phyloP scores from a whole-genome alignment of 1,140 invertebrate genomes.

The Drosophila repletoides region DNA sequence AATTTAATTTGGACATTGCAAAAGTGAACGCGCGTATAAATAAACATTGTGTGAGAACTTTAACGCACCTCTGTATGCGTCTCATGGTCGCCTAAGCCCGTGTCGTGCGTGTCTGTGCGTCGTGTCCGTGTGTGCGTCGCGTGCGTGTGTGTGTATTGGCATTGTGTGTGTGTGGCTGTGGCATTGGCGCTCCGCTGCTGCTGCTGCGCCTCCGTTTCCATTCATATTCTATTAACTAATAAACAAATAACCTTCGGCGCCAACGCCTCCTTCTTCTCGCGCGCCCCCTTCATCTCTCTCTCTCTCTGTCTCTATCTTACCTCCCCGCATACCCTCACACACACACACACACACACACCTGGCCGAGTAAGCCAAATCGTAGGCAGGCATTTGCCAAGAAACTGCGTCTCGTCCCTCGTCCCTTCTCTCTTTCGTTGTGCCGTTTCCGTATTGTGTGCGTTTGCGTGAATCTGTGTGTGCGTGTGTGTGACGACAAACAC shows the following conservation, averaged over 20 bases:
- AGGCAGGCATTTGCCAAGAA: conserved; percentile 32
- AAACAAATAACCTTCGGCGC: conserved; percentile 76
- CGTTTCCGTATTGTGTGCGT: conserved; percentile 53
- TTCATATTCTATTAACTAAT: conserved; percentile 73
- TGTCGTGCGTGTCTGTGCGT: conserved; percentile 28
- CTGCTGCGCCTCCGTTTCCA: conserved; percentile 47
- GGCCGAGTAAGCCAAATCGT: conserved; percentile 39
- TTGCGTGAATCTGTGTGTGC: conserved; percentile 1
- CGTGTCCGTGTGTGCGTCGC: conserved; percentile 42
- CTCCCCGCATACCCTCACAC: too few relatives aligned
- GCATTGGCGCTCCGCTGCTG: conserved; percentile 45
- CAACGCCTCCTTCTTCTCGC: too few relatives aligned
- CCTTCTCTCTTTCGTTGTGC: conserved; percentile 7
- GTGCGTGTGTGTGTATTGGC: conserved; percentile 51
- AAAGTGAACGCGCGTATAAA: conserved; percentile 40
- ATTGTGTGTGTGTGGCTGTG: conserved; percentile 61
- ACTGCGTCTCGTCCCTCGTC: conserved; percentile 14
- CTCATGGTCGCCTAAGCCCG: conserved; percentile 39
- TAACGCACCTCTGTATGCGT: conserved; percentile 31
- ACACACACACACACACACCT: too few relatives aligned
- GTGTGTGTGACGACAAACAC: conserved; percentile 49
- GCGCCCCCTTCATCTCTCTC: too few relatives aligned
- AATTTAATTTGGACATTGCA: conserved; percentile 30
- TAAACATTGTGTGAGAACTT: conserved; percentile 43
- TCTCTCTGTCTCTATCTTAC: too few relatives aligned